These are phyloP conservation scores for Pachycephus smyrnensis DNA, from an alignment of 2,888 invertebrate species.

Conservation along the genomic window DNA sequence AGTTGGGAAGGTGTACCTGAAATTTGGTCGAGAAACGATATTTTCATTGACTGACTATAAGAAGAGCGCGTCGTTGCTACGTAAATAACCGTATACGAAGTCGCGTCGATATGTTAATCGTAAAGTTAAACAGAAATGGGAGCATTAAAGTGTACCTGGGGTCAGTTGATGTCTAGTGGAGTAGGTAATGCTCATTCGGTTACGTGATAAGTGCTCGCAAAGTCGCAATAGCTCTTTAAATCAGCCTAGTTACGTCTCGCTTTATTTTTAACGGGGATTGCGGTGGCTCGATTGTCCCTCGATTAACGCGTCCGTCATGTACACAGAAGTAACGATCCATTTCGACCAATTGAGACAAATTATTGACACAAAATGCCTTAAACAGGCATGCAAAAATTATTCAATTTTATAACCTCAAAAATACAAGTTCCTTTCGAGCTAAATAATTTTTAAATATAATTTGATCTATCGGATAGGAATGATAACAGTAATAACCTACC, in stretches of 20 bases:
- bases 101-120: slow-evolving; percentile 58
- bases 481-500: too few relatives aligned
- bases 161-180: slow-evolving; percentile 45
- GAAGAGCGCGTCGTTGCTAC: slow-evolving; percentile 23
- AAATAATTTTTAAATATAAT: too few relatives aligned
- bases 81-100: slow-evolving; percentile 44
- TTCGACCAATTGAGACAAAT: too few relatives aligned
- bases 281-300: too few relatives aligned
- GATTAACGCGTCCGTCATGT: too few relatives aligned
- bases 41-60: slow-evolving; percentile 34
- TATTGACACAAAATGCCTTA: too few relatives aligned
- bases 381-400: too few relatives aligned
- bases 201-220: slow-evolving; percentile 50
- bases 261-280: slow-evolving; percentile 27
- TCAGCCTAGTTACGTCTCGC: slow-evolving; percentile 42
- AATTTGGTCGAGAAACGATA: slow-evolving; percentile 22
- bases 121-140: slow-evolving; percentile 59
- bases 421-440: too few relatives aligned
- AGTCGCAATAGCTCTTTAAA: slow-evolving; percentile 47
- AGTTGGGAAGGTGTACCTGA: slow-evolving; percentile 26
- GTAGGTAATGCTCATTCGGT: slow-evolving; percentile 44
- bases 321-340: too few relatives aligned
- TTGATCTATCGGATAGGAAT: too few relatives aligned
- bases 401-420: too few relatives aligned
- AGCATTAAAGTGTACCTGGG: slow-evolving; percentile 47